These are phyloP conservation scores for Gracilinanus agilis DNA, from an alignment of 2,113 vertebrate genomes.

Conservation along the genomic window DNA sequence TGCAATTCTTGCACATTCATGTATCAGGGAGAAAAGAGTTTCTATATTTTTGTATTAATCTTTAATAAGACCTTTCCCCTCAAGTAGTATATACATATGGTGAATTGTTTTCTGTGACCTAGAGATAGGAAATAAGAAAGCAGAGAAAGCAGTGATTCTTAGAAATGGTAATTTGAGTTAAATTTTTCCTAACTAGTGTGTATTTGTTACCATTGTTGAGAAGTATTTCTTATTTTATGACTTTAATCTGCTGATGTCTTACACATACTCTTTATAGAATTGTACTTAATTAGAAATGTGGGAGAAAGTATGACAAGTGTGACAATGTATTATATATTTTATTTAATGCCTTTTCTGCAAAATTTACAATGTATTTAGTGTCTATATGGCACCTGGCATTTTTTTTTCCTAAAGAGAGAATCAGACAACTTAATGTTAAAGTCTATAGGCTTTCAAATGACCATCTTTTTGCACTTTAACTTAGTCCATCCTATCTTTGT, in stretches of 20 bases:
- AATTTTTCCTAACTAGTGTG: not conserved
- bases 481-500: constrained; percentile 26
- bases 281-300: constrained; percentile 46
- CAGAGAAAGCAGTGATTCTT: constrained; percentile 46
- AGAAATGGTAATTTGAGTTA: constrained; percentile 27
- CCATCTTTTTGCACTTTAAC: constrained; percentile 24
- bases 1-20: constrained; percentile 61
- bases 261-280: constrained; percentile 24
- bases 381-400: not conserved
- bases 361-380: not conserved
- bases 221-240: not conserved
- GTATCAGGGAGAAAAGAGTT: constrained; percentile 58
- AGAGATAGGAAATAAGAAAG: not conserved
- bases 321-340: not conserved
- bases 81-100: constrained; percentile 6
- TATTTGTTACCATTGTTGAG: constrained; percentile 38
- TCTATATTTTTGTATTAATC: constrained; percentile 76
- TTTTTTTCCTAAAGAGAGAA: not conserved
- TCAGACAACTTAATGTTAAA: not conserved
- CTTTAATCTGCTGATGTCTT: not conserved
- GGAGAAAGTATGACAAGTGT: constrained; percentile 35
- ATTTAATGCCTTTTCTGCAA: constrained; percentile 13
- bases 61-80: constrained; percentile 57
- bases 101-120: constrained; percentile 41
- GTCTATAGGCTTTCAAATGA: not conserved